Evolutionary conservation across 1,140 invertebrate genomes (phyloP).

Genomic region (Drosophila pectinifera): DNA sequence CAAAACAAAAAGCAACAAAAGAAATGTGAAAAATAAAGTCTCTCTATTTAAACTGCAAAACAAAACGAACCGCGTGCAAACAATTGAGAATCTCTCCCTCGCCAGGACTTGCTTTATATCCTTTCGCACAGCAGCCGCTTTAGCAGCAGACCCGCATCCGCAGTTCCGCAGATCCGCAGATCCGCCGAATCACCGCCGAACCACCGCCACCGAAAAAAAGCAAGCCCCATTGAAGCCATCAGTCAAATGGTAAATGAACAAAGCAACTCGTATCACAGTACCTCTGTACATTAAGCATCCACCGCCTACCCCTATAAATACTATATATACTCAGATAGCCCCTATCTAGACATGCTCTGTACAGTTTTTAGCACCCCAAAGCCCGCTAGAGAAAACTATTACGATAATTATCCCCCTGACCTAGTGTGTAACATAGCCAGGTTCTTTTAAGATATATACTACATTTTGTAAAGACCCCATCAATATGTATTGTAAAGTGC

Average conservation of each 20-base stretch:
- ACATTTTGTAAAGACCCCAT: slow-evolving; percentile 47
- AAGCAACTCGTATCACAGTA: slow-evolving; percentile 60
- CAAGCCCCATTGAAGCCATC: slow-evolving; percentile 27
- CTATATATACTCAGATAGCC: slow-evolving; percentile 17
- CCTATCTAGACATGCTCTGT: slow-evolving; percentile 20
- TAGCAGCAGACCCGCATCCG: slow-evolving; percentile 25
- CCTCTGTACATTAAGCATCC: slow-evolving; percentile 46
- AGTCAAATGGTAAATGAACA: slow-evolving; percentile 74
- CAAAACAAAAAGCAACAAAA: slow-evolving; percentile 42
- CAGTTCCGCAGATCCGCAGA: slow-evolving; percentile 9
- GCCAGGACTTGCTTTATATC: slow-evolving; percentile 52
- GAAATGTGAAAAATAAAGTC: slow-evolving; percentile 80
- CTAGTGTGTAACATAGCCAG: slow-evolving; percentile 66
- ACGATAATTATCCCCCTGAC: slow-evolving; percentile 14
- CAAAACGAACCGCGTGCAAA: slow-evolving; percentile 24
- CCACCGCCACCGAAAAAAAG: not conserved
- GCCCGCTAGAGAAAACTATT: slow-evolving; percentile 44
- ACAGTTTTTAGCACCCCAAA: slow-evolving; percentile 39
- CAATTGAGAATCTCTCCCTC: slow-evolving; percentile 39
- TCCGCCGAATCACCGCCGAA: slow-evolving; percentile 10
- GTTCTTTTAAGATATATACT: slow-evolving; percentile 58
- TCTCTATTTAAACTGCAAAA: slow-evolving; percentile 83
- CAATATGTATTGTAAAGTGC: slow-evolving; percentile 71
- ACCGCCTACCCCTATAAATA: slow-evolving; percentile 14
- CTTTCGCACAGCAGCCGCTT: slow-evolving; percentile 49